Evolutionary conservation across 2,888 invertebrate species (phyloP).

Genomic region (Sarcophaga rosellei): DNA sequence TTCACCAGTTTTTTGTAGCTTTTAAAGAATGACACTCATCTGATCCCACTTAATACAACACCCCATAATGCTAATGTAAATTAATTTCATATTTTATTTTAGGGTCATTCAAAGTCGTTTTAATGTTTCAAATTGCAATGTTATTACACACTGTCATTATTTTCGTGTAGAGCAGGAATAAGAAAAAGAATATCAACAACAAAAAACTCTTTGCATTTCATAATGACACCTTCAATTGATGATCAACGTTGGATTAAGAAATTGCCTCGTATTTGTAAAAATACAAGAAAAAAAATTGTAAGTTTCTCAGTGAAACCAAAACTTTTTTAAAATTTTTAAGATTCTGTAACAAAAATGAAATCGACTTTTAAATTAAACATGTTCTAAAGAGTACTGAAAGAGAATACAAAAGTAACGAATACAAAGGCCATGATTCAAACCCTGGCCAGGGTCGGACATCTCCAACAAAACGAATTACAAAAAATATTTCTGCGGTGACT

Average conservation of each 20-base stretch:
- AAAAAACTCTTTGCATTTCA: constrained; percentile 73
- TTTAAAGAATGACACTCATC: too few relatives aligned
- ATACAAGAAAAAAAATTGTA: neutral
- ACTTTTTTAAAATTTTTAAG: neutral
- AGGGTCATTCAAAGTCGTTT: constrained; percentile 22
- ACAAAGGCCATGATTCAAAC: too few relatives aligned
- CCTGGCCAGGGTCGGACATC: too few relatives aligned
- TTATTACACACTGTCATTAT: constrained; percentile 10
- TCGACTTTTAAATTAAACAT: neutral
- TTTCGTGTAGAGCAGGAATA: constrained; percentile 12
- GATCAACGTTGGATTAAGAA: constrained; percentile 74
- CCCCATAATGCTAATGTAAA: too few relatives aligned
- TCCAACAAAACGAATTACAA: too few relatives aligned
- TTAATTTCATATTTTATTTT: neutral
- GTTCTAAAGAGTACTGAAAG: too few relatives aligned
- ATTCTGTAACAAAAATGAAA: neutral
- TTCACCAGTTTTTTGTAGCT: too few relatives aligned
- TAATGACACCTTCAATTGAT: constrained; percentile 80
- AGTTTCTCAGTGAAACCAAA: constrained; percentile 24
- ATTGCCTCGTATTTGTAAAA: constrained; percentile 45
- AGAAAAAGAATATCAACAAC: neutral
- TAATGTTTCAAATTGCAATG: neutral
- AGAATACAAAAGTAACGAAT: too few relatives aligned
- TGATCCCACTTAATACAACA: too few relatives aligned
- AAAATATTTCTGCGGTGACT: too few relatives aligned